Evolutionary conservation across 2,113 vertebrate genomes (phyloP).

Genomic region (Urocynchramus pylzowi): DNA sequence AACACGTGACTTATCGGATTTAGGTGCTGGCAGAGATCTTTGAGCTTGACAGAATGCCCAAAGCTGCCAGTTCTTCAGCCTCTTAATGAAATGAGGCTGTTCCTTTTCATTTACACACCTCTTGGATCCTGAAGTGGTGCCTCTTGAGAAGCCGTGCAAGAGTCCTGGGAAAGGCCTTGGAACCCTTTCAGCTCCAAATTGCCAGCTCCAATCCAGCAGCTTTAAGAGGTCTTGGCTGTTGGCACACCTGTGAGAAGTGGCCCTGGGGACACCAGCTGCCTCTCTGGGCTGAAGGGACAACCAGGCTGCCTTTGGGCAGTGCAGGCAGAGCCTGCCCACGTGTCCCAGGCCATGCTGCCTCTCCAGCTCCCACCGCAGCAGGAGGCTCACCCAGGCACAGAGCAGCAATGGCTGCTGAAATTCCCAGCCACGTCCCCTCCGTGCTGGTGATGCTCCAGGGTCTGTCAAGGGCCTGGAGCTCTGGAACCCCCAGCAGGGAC

Average conservation of each 20-base stretch:
- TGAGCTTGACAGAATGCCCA: neutral
- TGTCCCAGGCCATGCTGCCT: neutral
- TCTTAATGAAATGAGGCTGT: neutral
- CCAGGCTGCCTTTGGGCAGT: neutral
- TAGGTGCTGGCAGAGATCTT: neutral
- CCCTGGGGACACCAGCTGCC: neutral
- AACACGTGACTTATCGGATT: fast-evolving
- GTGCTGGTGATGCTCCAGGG: neutral
- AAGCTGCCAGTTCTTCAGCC: neutral
- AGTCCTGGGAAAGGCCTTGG: neutral
- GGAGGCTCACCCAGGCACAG: neutral
- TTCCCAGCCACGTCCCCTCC: neutral
- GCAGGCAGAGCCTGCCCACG: neutral
- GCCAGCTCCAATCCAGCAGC: neutral
- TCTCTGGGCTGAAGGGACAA: neutral
- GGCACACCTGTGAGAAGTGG: neutral
- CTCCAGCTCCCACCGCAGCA: fast-evolving
- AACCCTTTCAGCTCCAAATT: neutral
- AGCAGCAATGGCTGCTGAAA: neutral
- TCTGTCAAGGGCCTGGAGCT: neutral
- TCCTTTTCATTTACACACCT: neutral
- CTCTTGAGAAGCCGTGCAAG: neutral
- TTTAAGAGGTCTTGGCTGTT: neutral
- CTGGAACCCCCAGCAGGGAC: neutral
- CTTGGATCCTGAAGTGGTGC: neutral